phyloP scores from a whole-genome alignment of 2,797 vertebrate genomes.

The Ctenopoma multispine region DNA sequence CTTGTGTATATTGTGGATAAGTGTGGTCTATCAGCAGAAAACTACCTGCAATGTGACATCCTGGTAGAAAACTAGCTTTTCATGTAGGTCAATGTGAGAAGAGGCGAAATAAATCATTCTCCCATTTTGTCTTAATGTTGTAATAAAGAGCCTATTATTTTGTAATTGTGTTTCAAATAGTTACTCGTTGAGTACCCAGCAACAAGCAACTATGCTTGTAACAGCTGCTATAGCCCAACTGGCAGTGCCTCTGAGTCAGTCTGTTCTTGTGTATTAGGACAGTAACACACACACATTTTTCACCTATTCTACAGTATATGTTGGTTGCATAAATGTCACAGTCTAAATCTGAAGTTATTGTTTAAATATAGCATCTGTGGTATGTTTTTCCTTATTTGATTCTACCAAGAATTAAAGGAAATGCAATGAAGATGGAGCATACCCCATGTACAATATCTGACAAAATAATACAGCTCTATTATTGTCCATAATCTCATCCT shows the following conservation, averaged over 20 bases:
- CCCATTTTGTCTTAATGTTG: neutral
- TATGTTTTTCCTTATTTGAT: neutral
- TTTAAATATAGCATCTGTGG: neutral
- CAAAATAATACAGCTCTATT: neutral
- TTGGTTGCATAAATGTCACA: neutral
- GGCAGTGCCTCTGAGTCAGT: neutral
- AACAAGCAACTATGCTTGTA: conserved; percentile 16
- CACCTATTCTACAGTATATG: conserved; percentile 10
- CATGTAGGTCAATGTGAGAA: neutral
- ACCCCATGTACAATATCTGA: neutral
- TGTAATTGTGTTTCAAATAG: neutral
- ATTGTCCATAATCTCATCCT: neutral
- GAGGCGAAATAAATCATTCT: neutral
- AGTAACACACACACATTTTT: conserved; percentile 10
- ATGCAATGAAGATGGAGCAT: neutral
- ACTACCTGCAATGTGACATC: neutral
- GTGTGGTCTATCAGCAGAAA: conserved; percentile 8
- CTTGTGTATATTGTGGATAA: conserved; percentile 19
- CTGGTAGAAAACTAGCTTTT: neutral
- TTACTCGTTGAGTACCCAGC: conserved; percentile 15
- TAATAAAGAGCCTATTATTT: conserved; percentile 6
- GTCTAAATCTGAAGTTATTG: neutral
- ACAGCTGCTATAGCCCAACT: conserved; percentile 21
- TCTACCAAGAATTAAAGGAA: neutral
- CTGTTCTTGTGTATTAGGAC: conserved; percentile 6